Conservation (phyloP, 2,113 vertebrate species). For the Dasypus novemcinctus region DNA sequence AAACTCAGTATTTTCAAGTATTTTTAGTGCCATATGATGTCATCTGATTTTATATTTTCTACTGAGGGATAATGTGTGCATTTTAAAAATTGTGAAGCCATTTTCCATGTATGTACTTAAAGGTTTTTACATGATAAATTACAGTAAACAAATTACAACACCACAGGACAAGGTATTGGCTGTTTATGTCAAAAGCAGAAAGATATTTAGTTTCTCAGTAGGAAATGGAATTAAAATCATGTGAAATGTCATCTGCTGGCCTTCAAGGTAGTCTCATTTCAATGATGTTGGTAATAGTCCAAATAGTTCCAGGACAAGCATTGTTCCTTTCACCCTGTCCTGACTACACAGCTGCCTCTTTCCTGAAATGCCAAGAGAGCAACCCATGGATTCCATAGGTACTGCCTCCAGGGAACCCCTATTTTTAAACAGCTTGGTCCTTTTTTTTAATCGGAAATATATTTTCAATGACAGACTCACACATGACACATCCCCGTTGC, state of each 20-base stretch:
- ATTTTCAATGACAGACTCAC: background rate
- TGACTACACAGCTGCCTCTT: background rate
- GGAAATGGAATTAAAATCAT: background rate
- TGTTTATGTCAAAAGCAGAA: conserved; percentile 20
- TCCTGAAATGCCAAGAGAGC: background rate
- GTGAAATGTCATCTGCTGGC: background rate
- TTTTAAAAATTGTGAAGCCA: conserved; percentile 13
- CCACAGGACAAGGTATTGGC: background rate
- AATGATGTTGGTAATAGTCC: background rate
- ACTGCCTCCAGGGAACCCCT: background rate
- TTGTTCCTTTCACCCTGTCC: background rate
- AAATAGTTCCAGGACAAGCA: background rate
- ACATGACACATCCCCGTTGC: background rate
- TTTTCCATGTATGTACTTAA: background rate
- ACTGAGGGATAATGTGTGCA: conserved; percentile 27
- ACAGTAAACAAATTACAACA: conserved; percentile 51
- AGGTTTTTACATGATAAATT: conserved; percentile 2
- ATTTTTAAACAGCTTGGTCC: background rate
- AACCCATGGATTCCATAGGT: background rate
- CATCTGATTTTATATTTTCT: conserved; percentile 59
- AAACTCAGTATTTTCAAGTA: conserved; percentile 71
- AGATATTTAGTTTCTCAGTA: conserved; percentile 2
- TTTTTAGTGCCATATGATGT: conserved; percentile 60
- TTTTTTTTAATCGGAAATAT: background rate
- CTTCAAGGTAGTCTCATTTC: background rate